Evolutionary conservation across 2,797 vertebrate species (phyloP).

Genomic region (Cossypha heuglini): DNA sequence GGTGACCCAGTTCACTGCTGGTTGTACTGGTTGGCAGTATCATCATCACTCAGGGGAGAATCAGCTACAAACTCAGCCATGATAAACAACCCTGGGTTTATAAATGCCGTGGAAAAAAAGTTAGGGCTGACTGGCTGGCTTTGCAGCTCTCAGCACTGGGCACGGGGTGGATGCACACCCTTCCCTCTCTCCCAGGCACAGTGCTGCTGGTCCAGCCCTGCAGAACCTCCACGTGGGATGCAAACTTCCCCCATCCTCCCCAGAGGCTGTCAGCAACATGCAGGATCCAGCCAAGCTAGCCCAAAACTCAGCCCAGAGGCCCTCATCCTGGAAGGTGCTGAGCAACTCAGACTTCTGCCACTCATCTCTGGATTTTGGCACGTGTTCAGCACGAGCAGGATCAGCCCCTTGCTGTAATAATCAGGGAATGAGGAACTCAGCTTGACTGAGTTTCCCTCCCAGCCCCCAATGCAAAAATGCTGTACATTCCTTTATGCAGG

Average conservation of each 20-base stretch:
- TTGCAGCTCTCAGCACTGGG: neutral
- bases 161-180: neutral
- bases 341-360: neutral
- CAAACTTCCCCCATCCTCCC: neutral
- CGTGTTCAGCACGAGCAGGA: neutral
- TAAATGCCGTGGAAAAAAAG: neutral
- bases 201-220: neutral
- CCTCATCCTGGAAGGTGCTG: conserved; percentile 38
- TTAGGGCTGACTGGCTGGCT: neutral
- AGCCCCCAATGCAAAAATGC: conserved; percentile 61
- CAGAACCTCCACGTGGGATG: neutral
- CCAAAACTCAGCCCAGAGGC: neutral
- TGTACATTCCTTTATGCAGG: conserved; percentile 72
- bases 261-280: neutral
- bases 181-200: neutral
- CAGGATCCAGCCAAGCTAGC: neutral
- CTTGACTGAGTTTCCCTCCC: conserved; percentile 16
- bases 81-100: neutral
- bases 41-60: neutral
- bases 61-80: neutral
- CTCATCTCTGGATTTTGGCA: conserved; percentile 11
- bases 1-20: neutral
- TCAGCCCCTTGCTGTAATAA: conserved; percentile 24
- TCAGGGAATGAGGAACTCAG: conserved; percentile 24
- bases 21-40: neutral